Base-by-base conservation (phyloP, 2,888 invertebrate genomes). In the Caenorhabditis japonica region DNA sequence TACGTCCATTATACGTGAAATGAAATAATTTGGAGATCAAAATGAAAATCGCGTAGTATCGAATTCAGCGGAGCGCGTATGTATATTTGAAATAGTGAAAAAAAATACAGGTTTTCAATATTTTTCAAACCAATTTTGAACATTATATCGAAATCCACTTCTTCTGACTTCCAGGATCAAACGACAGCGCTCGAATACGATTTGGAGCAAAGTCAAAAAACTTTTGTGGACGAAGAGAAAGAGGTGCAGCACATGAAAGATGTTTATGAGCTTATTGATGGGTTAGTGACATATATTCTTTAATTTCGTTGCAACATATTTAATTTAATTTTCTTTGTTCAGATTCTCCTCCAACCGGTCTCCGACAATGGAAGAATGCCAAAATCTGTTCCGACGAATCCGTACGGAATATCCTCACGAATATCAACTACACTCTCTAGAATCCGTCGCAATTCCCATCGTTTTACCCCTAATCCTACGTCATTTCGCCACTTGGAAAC, bases 391-490 rank as follows among this genome's bases (percentile, higher is more conserved):
- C 83, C 90, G 89, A 79, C 89, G 90, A 73, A 88, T 92, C 46
- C 90, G 91, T 89, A 90, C 91, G 0, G 90, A 92, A 51, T 92
- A 91, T 88, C 91, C 88, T 46, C 85, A 88, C 43, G 90, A 90
- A 72, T 97, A 94, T 88, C 92, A 92, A 79, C 90, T 93, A 87
- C 94, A 94, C 85, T 93, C 93, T 27, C 89, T 97, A 30, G 93
- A 93, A 1, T 92, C 93, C 59, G 90, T 96, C 44, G 94, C 94
- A 0, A 92, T 93, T 7, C 92, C 93, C 73, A 91, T 94, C 0
- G 92, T 95, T 1, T 92, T 93, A 8, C 94, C 95, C 0, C 89
- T 95, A 89, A 89, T 97, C 33, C 93, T 93, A 81, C 91, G 92
- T 0, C 90, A 92, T 30, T 88, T 95, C 10, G 90, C 91, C 0